Percentiles rank a stretch among this genome's conserved stretches.
Conservation (phyloP, 1,140 invertebrate species). For the Bombus waltoni region DNA sequence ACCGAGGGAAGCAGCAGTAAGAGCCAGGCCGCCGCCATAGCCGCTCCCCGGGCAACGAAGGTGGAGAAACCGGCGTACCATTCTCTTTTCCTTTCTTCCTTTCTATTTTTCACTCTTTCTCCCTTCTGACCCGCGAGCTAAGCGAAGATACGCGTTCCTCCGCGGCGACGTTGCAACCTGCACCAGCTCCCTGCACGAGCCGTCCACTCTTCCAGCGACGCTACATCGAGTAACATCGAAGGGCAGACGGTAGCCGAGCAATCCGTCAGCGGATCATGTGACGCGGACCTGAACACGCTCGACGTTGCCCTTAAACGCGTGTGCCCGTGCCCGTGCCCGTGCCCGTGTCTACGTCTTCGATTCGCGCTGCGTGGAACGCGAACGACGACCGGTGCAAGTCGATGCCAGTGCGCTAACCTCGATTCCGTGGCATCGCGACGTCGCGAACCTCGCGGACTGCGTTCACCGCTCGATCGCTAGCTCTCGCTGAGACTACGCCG, state of each 20-base stretch:
- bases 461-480: too few species aligned
- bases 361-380: constrained; percentile 37
- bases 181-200: constrained; percentile 11
- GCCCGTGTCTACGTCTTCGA: neutral
- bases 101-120: constrained; percentile 35
- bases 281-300: constrained; percentile 44
- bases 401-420: constrained; percentile 31
- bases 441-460: neutral
- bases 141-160: constrained; percentile 27
- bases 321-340: neutral
- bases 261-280: constrained; percentile 46
- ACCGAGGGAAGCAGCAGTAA: constrained; percentile 75
- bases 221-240: too few species aligned
- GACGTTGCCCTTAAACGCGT: constrained; percentile 3
- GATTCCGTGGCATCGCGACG: neutral
- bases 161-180: neutral
- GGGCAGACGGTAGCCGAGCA: neutral
- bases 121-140: constrained; percentile 28
- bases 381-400: neutral
- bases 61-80: constrained; percentile 62
- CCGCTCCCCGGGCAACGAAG: constrained; percentile 75
- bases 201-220: neutral
- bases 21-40: constrained; percentile 81
- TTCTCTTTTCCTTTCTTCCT: constrained; percentile 50
- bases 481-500: neutral